Conservation (phyloP, 2,888 invertebrate species). For the Cancer borealis region DNA sequence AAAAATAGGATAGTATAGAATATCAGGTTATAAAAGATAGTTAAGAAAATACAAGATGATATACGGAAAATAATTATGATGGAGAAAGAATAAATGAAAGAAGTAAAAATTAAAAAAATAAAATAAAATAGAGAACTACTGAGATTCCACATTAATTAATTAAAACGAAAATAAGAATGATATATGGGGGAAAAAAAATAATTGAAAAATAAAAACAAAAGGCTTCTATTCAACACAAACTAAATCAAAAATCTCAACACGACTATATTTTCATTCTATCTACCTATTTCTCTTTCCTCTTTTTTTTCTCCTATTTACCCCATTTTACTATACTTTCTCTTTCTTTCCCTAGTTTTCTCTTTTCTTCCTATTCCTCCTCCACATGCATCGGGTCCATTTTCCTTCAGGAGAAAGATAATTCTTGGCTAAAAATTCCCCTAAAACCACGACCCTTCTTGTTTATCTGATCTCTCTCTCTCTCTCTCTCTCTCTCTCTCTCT, state of each 20-base stretch:
- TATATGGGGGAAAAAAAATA: background rate
- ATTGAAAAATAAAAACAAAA: background rate
- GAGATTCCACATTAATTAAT: background rate
- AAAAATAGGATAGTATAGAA: too few relatives aligned
- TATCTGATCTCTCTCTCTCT: slow-evolving; percentile 32
- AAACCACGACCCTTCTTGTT: slow-evolving; percentile 27
- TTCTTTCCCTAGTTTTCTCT: background rate
- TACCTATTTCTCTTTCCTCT: background rate
- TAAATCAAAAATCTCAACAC: too few relatives aligned
- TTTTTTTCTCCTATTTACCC: background rate
- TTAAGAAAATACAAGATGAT: too few relatives aligned
- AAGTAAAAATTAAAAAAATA: background rate
- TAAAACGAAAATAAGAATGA: background rate
- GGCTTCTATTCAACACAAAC: too few relatives aligned
- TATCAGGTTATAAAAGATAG: too few relatives aligned
- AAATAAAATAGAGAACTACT: background rate
- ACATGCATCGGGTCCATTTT: background rate
- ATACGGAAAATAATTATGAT: too few relatives aligned
- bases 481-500: slow-evolving; percentile 32
- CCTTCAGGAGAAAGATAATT: background rate
- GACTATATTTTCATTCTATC: background rate
- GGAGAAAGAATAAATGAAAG: background rate
- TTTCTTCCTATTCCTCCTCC: background rate
- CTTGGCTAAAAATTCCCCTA: background rate
- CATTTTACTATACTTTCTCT: background rate